Conservation (phyloP, 2,888 invertebrate genomes). For the Tenthredo livida region DNA sequence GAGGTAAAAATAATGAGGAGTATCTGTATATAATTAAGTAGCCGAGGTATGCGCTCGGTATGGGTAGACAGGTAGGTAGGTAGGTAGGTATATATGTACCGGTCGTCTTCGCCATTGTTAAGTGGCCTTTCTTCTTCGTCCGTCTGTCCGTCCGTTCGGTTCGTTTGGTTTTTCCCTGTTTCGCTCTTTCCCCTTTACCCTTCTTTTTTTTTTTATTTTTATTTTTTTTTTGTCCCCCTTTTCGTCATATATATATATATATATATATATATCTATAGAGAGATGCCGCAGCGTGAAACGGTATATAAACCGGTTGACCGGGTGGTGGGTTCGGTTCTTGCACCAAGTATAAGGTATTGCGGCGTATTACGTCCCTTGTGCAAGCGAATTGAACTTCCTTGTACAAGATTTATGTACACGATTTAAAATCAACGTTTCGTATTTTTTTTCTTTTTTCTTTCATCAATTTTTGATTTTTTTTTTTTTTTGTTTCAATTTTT, state of each 20-base stretch:
- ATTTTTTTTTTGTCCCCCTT: background rate
- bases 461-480: too few relatives aligned
- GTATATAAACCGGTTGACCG: slow-evolving; percentile 17
- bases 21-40: too few relatives aligned
- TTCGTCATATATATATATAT: background rate
- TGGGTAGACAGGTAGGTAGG: too few relatives aligned
- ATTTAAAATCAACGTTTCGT: too few relatives aligned
- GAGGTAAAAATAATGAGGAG: too few relatives aligned
- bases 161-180: background rate
- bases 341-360: background rate
- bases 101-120: background rate
- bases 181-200: background rate
- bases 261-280: too few relatives aligned
- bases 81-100: background rate
- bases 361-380: too few relatives aligned
- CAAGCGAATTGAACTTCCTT: too few relatives aligned
- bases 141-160: background rate
- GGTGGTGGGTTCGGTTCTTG: slow-evolving; percentile 9
- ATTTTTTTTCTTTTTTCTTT: too few relatives aligned
- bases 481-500: too few relatives aligned
- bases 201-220: background rate
- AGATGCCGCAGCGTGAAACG: background rate
- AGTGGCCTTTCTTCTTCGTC: background rate
- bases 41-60: too few relatives aligned
- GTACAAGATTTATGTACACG: too few relatives aligned